A percentile compares a stretch with the other conserved stretches of the same genome.
These are phyloP conservation scores for Circaetus gallicus DNA, from an alignment of 2,113 vertebrate species.

Conservation along the genomic window DNA sequence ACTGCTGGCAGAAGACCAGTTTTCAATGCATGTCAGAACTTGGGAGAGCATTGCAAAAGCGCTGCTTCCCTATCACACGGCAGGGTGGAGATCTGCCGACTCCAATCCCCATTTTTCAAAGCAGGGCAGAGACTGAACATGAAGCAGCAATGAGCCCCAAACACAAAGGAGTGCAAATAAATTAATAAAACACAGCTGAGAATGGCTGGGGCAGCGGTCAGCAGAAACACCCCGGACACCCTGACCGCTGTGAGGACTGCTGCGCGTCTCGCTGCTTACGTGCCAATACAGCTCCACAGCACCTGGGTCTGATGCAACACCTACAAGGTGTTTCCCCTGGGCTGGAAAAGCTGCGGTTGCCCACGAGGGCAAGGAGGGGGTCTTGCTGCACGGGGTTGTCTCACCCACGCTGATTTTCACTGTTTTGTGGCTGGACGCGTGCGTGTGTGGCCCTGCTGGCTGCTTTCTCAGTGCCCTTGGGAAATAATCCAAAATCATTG, in stretches of 20 bases:
- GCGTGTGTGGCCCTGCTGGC: neutral
- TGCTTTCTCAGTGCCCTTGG: neutral
- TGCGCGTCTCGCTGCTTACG: rapidly evolving
- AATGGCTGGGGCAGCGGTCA: neutral
- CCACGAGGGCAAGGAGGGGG: neutral
- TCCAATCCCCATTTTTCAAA: neutral
- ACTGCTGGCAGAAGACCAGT: neutral
- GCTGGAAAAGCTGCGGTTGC: neutral
- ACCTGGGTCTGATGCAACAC: neutral
- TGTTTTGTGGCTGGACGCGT: neutral
- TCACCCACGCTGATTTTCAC: neutral
- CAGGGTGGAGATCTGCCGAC: neutral
- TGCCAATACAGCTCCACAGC: neutral
- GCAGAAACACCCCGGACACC: neutral
- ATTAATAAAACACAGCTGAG: neutral
- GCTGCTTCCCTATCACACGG: rapidly evolving
- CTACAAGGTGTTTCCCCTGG: neutral
- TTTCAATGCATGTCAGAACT: neutral
- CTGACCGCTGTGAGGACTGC: neutral
- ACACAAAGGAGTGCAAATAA: neutral
- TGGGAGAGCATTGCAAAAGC: neutral
- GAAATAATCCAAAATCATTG: neutral
- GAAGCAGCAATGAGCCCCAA: neutral
- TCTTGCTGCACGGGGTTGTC: neutral
- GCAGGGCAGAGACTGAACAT: neutral